Conservation (phyloP, 2,888 invertebrate genomes). For the Himalopsyche kuldschensis region DNA sequence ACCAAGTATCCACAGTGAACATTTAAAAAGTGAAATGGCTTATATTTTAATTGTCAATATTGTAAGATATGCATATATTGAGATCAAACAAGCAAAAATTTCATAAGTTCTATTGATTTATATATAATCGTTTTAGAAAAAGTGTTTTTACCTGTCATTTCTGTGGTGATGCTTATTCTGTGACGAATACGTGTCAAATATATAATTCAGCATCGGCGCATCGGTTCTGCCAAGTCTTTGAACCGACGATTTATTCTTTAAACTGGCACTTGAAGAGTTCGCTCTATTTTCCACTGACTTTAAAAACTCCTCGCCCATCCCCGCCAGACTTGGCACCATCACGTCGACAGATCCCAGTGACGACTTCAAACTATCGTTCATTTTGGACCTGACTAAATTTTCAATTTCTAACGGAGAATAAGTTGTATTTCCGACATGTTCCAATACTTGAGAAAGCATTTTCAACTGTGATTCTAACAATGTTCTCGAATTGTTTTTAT, state of each 20-base stretch:
- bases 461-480: not conserved
- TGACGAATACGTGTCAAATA: constrained; percentile 70
- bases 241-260: constrained; percentile 10
- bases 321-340: constrained; percentile 30
- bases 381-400: constrained; percentile 24
- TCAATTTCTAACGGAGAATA: constrained; percentile 18
- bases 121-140: too few relatives aligned
- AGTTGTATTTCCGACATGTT: constrained; percentile 7
- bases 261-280: not conserved
- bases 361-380: constrained; percentile 27
- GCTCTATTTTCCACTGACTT: not conserved
- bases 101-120: too few relatives aligned
- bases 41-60: too few relatives aligned
- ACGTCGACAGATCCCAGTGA: constrained; percentile 34
- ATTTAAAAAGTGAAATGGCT: too few relatives aligned
- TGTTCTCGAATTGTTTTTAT: not conserved
- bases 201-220: constrained; percentile 73
- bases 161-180: constrained; percentile 73
- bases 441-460: constrained; percentile 14
- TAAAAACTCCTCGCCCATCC: constrained; percentile 6
- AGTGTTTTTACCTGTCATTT: constrained; percentile 52
- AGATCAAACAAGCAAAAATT: too few relatives aligned
- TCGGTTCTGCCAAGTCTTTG: constrained; percentile 60
- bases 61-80: too few relatives aligned
- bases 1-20: too few relatives aligned